Evolutionary conservation across 2,113 vertebrate genomes (phyloP).

Genomic region (Cyanoramphus novaezelandiae): DNA sequence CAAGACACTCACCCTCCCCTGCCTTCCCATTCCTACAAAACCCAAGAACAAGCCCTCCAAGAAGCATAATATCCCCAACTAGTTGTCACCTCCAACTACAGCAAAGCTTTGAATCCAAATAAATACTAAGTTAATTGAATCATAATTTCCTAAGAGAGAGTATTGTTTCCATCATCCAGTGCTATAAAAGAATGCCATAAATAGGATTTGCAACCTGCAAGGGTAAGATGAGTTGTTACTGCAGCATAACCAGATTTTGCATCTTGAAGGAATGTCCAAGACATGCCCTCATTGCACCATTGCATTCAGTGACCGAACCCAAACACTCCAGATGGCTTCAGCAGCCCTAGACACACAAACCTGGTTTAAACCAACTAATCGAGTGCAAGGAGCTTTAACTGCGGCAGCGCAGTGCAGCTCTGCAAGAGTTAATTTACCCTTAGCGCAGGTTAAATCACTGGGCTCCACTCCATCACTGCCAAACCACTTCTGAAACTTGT

Average conservation of each 20-base stretch:
- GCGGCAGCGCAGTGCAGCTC: background rate
- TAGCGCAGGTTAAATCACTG: background rate
- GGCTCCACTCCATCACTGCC: background rate
- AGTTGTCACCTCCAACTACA: background rate
- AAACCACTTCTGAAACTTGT: background rate
- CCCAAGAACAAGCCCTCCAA: background rate
- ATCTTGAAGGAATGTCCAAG: background rate
- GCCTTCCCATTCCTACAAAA: background rate
- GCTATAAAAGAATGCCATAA: background rate
- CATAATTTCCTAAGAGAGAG: constrained; percentile 1
- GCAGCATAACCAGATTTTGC: background rate
- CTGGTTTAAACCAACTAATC: background rate
- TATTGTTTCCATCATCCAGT: background rate
- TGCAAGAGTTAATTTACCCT: background rate
- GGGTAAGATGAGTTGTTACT: background rate
- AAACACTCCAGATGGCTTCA: background rate
- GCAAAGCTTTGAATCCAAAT: background rate
- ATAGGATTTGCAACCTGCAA: background rate
- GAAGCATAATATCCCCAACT: background rate
- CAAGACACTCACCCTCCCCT: background rate
- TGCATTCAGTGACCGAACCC: background rate
- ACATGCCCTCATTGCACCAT: accelerated
- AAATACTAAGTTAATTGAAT: constrained; percentile 25
- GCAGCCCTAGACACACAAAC: background rate
- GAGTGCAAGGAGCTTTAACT: background rate